Percentiles rank a stretch among this genome's conserved stretches.
Evolutionary conservation across 2,113 vertebrate genomes (phyloP).

Genomic region (Tylochromis polylepis): DNA sequence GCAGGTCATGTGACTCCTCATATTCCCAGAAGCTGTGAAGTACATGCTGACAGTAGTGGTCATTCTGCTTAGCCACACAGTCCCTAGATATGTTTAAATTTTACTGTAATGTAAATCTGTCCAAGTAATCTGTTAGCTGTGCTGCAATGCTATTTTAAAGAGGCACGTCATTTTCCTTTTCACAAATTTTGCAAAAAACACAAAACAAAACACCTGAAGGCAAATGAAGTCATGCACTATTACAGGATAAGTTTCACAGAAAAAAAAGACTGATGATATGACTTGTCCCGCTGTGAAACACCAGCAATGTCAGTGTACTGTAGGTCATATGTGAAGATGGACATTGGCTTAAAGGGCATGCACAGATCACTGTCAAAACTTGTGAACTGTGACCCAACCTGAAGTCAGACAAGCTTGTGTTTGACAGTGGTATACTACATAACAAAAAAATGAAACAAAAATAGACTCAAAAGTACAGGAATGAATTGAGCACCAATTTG

Average conservation of each 20-base stretch:
- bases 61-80: background rate
- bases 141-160: background rate
- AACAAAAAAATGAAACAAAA: background rate
- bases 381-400: slow-evolving; percentile 26
- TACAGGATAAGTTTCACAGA: background rate
- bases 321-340: slow-evolving; percentile 34
- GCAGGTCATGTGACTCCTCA: background rate
- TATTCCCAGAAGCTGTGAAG: background rate
- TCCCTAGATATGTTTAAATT: background rate
- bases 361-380: slow-evolving; percentile 43
- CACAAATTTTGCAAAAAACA: background rate
- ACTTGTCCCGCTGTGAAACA: slow-evolving; percentile 29
- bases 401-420: background rate
- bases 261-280: background rate
- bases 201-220: background rate
- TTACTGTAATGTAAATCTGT: background rate
- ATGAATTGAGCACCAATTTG: background rate
- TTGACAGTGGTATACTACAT: background rate
- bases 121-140: background rate
- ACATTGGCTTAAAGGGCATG: slow-evolving; percentile 35
- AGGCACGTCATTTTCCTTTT: background rate
- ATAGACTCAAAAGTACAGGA: background rate
- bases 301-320: slow-evolving; percentile 16
- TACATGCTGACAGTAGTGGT: background rate
- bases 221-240: background rate